A percentile compares a stretch with the other conserved stretches of the same genome.
phyloP scores from a whole-genome alignment of 2,888 invertebrate genomes.

The Arenicola marina region DNA sequence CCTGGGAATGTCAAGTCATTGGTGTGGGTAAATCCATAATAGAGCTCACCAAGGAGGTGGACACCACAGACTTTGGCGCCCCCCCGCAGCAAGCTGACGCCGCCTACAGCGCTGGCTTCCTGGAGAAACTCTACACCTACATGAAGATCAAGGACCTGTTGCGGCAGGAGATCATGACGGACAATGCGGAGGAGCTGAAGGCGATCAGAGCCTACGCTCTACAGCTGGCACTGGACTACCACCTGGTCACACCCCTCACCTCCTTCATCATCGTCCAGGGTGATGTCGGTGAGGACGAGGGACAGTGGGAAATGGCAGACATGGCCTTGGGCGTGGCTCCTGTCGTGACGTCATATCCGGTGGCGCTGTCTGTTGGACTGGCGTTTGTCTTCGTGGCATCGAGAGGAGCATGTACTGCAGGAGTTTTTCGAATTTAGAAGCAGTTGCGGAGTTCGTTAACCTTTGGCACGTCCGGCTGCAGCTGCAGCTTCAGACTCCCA shows the following conservation, averaged over 20 bases:
- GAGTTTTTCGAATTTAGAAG: no score
- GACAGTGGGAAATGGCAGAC: no score
- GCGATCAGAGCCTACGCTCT: conserved; percentile 64
- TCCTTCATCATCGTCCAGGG: conserved; percentile 69
- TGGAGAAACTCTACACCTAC: conserved; percentile 72
- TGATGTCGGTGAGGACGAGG: no score
- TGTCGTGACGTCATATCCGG: no score
- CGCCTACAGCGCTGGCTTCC: conserved; percentile 37
- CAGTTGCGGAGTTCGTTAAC: no score
- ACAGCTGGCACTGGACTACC: conserved; percentile 68
- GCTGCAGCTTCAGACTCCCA: no score
- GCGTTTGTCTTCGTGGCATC: no score
- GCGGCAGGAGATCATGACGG: conserved; percentile 61
- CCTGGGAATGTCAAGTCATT: conserved; percentile 9
- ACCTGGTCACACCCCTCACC: conserved; percentile 72
- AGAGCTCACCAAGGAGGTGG: neutral
- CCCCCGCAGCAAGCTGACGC: neutral
- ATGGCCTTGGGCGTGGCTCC: no score
- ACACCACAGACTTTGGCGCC: neutral
- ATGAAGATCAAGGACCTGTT: conserved; percentile 71
- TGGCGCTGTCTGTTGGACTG: no score
- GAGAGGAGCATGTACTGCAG: no score
- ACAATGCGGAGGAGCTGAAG: conserved; percentile 19
- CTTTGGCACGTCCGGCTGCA: no score
- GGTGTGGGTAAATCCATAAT: neutral